These are phyloP conservation scores for Dendrolimus punctatus DNA, from an alignment of 1,140 invertebrate species.

Conservation along the genomic window DNA sequence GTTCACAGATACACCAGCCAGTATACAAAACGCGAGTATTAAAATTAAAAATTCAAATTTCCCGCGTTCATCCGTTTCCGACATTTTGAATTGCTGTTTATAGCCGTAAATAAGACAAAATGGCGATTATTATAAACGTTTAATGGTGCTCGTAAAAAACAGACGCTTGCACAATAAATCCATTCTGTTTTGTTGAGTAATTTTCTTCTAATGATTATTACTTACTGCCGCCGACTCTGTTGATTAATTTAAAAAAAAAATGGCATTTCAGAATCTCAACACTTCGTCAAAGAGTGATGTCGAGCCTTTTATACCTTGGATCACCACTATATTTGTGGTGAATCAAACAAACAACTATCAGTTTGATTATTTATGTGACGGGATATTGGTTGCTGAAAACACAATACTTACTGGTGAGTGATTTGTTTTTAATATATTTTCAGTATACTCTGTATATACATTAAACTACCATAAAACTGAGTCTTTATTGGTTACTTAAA, in stretches of 20 bases:
- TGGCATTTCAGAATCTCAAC: too few species aligned
- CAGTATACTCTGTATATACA: too few species aligned
- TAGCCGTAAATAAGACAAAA: conserved; percentile 11
- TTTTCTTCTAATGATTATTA: too few species aligned
- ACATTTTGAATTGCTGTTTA: conserved; percentile 8
- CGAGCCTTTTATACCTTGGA: conserved; percentile 34
- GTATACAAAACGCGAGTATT: conserved; percentile 6
- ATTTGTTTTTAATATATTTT: background rate
- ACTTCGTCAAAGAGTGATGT: background rate
- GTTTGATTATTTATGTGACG: conserved; percentile 51
- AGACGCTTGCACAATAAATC: background rate
- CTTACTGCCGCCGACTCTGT: too few species aligned
- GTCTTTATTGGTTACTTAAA: too few species aligned
- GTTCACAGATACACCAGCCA: conserved; percentile 5
- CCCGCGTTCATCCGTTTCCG: conserved; percentile 1
- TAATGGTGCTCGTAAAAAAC: conserved; percentile 11
- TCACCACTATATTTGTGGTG: conserved; percentile 45
- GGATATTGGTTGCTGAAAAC: conserved; percentile 29
- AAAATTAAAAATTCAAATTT: conserved; percentile 19
- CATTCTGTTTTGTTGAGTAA: too few species aligned
- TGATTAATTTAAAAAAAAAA: too few species aligned
- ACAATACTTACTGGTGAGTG: conserved; percentile 43
- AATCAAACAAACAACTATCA: conserved; percentile 28
- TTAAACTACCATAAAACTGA: too few species aligned
- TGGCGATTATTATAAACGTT: conserved; percentile 4